Conservation (phyloP, 2,888 invertebrate genomes). For the Coronaproctus castanopsis region DNA sequence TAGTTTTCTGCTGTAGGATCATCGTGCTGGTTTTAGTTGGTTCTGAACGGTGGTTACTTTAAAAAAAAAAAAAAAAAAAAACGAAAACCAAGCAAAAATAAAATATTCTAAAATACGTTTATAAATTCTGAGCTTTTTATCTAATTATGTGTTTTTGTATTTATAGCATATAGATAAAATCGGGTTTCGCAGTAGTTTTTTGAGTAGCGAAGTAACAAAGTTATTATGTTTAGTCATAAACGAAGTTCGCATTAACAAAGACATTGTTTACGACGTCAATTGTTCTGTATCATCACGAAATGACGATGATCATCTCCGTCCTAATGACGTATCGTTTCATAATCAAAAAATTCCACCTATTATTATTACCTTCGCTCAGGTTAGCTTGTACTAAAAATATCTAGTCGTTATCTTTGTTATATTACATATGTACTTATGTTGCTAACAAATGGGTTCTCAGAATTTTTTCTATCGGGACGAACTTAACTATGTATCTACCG, state of each 20-base stretch:
- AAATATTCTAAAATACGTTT: slow-evolving; percentile 4
- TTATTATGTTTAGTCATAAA: slow-evolving; percentile 59
- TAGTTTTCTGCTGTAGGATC: too few species aligned
- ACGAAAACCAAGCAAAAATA: too few species aligned
- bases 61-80: too few species aligned
- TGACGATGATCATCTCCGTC: slow-evolving; percentile 26
- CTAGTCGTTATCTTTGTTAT: too few species aligned
- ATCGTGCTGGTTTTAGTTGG: too few species aligned
- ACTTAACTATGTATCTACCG: too few species aligned
- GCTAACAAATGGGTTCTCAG: too few species aligned
- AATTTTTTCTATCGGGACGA: too few species aligned
- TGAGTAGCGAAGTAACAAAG: slow-evolving; percentile 73
- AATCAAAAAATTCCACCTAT: slow-evolving; percentile 51
- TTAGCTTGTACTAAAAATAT: too few species aligned
- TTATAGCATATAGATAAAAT: slow-evolving; percentile 65
- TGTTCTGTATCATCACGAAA: slow-evolving; percentile 24
- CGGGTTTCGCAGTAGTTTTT: slow-evolving; percentile 64
- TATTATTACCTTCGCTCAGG: slow-evolving; percentile 65
- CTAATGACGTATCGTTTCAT: slow-evolving; percentile 19
- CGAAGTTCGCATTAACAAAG: slow-evolving; percentile 61
- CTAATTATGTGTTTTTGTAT: slow-evolving; percentile 7
- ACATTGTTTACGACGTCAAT: slow-evolving; percentile 29
- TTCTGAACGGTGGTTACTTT: too few species aligned
- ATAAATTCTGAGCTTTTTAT: not conserved
- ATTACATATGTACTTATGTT: too few species aligned